These are phyloP conservation scores for Helicoverpa armigera DNA, from an alignment of 1,140 invertebrate genomes.

Conservation along the genomic window DNA sequence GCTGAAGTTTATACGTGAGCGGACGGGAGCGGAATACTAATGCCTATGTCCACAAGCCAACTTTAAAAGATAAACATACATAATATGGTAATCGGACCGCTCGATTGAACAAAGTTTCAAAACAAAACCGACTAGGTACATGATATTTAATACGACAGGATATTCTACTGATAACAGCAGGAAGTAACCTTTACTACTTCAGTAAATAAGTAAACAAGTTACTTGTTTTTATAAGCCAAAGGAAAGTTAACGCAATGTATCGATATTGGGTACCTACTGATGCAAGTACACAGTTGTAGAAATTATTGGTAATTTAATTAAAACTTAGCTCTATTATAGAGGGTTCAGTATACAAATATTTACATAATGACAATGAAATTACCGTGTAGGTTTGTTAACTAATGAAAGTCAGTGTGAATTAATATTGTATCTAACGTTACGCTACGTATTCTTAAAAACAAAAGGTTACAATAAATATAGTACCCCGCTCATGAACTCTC, in stretches of 20 bases:
- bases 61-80: conserved; percentile 36
- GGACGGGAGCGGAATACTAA: conserved; percentile 17
- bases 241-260: not conserved
- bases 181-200: not conserved
- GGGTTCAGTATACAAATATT: too few species aligned
- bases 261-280: too few species aligned
- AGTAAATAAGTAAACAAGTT: not conserved
- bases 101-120: conserved; percentile 25
- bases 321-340: too few species aligned
- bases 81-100: conserved; percentile 10
- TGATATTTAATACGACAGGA: not conserved
- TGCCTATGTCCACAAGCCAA: conserved; percentile 10
- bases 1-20: conserved; percentile 36
- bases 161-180: not conserved
- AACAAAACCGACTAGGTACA: conserved; percentile 16
- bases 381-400: too few species aligned
- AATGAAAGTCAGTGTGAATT: too few species aligned
- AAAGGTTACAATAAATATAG: too few species aligned
- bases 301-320: too few species aligned
- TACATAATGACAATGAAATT: too few species aligned
- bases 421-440: too few species aligned
- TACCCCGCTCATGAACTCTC: too few species aligned
- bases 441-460: too few species aligned
- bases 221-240: not conserved
- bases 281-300: too few species aligned